Evolutionary conservation across 1,140 invertebrate genomes (phyloP), one percentile per base, ranked within the genome.

Genomic region (Chlorops oryzae): DNA sequence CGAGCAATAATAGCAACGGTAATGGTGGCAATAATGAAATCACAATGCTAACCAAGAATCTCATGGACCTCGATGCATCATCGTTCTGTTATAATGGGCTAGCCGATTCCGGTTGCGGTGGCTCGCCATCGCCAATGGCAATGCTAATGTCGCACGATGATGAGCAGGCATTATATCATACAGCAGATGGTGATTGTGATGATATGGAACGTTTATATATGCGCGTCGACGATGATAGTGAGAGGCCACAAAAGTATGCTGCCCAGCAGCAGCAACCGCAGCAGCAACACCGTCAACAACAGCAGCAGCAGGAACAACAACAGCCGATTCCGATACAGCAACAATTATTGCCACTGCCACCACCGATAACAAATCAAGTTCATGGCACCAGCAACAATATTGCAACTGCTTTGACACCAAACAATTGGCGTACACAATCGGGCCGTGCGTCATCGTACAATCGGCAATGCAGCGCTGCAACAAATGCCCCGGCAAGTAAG

Each of bases 81-180:
- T 69, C 65, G 1, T 58, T 69, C 50, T 69, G 65, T 49, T 69
- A 69, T 25, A 69, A 69, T 7, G 65, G 65, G 2, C 46, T 69
- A 7, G 65, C 65, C n/a, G 65, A 69, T 44, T 69, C 65, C 0
- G 65, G 65, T 15, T 69, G 65, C 43, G 65, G 65, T 5, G 65
- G 65, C 12, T 69, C 65, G 0, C 65, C 65, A 3, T 69, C 65
- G 5, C 65, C 65, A 20, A 69, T 69, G 65, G 65, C 65, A 51
- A 69, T 69, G 65, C 12, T 69, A 25, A 69, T 69, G 65, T 64
- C 63, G 22, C 65, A 69, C 9, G 65, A 69, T 49, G 65, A 69
- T 9, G 64, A 67, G 23, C 65, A 69, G 46, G 65, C 65, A 1
- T 43, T 69, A 6, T 69, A 69, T 47, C 65, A 69, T 42, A 69